Conservation (phyloP, 2,888 invertebrate species). For the Chromoteleia sp. region DNA sequence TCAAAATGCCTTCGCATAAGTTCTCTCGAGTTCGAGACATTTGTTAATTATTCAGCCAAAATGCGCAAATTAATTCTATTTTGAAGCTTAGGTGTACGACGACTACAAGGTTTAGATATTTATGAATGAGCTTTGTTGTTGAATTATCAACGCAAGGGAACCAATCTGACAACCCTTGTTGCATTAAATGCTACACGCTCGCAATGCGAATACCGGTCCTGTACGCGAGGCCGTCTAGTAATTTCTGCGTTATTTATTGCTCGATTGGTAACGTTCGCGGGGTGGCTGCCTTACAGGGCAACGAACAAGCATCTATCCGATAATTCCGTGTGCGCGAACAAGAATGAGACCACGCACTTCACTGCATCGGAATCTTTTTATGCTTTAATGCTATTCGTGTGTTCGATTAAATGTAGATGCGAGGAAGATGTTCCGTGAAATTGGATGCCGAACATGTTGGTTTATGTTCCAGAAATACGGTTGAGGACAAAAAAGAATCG, state of each 20-base stretch:
- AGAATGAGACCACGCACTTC: slow-evolving; percentile 64
- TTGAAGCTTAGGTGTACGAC: slow-evolving; percentile 52
- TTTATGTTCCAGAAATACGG: slow-evolving; percentile 34
- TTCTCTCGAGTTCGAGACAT: slow-evolving; percentile 24
- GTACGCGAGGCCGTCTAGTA: slow-evolving; percentile 73
- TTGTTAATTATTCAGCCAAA: slow-evolving; percentile 57
- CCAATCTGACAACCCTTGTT: slow-evolving; percentile 70
- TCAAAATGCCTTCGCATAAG: slow-evolving; percentile 16
- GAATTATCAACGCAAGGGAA: slow-evolving; percentile 65
- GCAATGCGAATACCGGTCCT: slow-evolving; percentile 61
- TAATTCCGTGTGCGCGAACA: slow-evolving; percentile 65
- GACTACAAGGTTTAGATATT: slow-evolving; percentile 57
- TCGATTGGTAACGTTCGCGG: slow-evolving; percentile 72
- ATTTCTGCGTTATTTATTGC: slow-evolving; percentile 77
- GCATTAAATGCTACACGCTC: slow-evolving; percentile 68
- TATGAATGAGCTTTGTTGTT: slow-evolving; percentile 70
- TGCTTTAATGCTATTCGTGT: slow-evolving; percentile 51
- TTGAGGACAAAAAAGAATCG: slow-evolving; percentile 13
- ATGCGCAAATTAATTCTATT: slow-evolving; percentile 60
- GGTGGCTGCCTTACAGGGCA: slow-evolving; percentile 71
- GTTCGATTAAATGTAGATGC: slow-evolving; percentile 66
- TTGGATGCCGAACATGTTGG: slow-evolving; percentile 54
- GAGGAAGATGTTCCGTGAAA: slow-evolving; percentile 63
- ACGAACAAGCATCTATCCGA: slow-evolving; percentile 65
- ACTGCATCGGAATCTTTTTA: slow-evolving; percentile 45